Conservation (phyloP, 2,888 invertebrate species). For the Luperina testacea region DNA sequence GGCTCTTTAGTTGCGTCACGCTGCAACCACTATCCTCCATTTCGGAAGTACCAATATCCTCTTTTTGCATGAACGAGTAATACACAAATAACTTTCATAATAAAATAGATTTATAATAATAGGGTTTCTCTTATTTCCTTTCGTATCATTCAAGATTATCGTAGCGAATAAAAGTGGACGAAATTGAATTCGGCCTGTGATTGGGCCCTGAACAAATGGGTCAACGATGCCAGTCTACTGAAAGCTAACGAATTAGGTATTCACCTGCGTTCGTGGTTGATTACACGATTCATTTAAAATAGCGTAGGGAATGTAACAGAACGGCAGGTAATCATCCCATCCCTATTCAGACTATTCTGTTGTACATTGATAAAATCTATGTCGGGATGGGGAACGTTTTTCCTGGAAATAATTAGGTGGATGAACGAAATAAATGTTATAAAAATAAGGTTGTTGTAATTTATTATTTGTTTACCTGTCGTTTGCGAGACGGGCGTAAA, state of each 20-base stretch:
- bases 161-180: conserved; percentile 74
- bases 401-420: conserved; percentile 15
- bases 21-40: conserved; percentile 20
- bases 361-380: conserved; percentile 33
- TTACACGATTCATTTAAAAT: conserved; percentile 72
- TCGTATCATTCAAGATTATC: conserved; percentile 75
- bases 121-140: conserved; percentile 69
- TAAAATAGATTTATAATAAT: conserved; percentile 64
- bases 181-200: conserved; percentile 76
- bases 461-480: background rate
- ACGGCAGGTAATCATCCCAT: conserved; percentile 55
- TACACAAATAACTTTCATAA: conserved; percentile 62
- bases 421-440: conserved; percentile 12
- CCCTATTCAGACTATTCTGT: conserved; percentile 35
- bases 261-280: conserved; percentile 71
- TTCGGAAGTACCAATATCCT: conserved; percentile 43
- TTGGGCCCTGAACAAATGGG: conserved; percentile 69
- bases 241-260: conserved; percentile 73
- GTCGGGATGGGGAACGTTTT: background rate
- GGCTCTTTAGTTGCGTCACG: conserved; percentile 13
- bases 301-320: conserved; percentile 44
- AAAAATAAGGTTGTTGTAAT: background rate
- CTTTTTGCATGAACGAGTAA: conserved; percentile 62
- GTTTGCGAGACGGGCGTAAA: background rate
- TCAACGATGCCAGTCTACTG: conserved; percentile 65